Base-by-base conservation (phyloP, 2,797 vertebrate genomes). In the Labeo calbasu region DNA sequence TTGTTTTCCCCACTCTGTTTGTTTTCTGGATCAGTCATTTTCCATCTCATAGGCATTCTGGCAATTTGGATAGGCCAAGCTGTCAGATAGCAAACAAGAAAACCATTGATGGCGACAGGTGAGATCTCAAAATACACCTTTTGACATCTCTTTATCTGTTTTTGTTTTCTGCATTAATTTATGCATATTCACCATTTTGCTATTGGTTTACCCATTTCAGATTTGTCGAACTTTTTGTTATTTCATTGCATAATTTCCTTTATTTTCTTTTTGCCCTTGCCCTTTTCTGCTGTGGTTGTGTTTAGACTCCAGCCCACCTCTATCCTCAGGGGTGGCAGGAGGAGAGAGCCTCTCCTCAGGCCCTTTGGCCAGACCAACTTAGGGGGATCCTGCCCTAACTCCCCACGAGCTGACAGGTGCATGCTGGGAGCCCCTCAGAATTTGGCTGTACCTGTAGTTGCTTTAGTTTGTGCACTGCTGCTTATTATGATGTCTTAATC, bases 21-120 rank as follows among this genome's bases (percentile, higher is more conserved):
- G 82, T 86, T 88, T 84, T 91, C 63, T 91, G 91, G 94, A 90
- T 91, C 92, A 93, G 92, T 92, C 84, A 86, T 87, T 83, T 94
- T 91, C 94, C 93, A 93, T 93, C 84, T 92, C 91, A 88, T 95
- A 98, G 97, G 94, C 96, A 97, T 91, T 94, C 95, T 92, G 96
- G 95, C 94, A 97, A 96, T 93, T 92, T 96, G 94, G 96, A 97
- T 93, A 96, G 94, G 95, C 95, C 95, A 92, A 96, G 95, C 95
- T 96, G 94, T 95, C 95, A 95, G 89, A 97, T 95, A 92, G 95
- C 95, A 90, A 92, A 95, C 95, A 96, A 94, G 93, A 98, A 97
- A 94, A 92, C 90, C 92, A 93, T 96, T 92, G 97, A 98, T 89
- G 92, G 94, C 85, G 97, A 97, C 96, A 97, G 97, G 98, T 99